Conservation (phyloP, 2,888 invertebrate genomes). For the Drosophila fungiperda region DNA sequence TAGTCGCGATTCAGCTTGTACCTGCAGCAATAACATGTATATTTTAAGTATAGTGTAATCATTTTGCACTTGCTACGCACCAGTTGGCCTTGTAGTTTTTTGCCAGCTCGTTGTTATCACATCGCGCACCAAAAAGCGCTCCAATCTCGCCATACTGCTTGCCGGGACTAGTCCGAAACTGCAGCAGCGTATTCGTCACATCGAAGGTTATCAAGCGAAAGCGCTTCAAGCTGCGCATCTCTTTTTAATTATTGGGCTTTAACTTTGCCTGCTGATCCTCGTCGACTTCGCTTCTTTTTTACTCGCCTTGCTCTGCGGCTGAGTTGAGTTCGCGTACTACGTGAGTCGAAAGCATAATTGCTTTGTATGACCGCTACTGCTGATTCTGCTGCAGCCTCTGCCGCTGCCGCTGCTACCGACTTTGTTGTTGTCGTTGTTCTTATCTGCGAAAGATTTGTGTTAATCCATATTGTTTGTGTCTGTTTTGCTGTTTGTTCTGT, state of each 20-base stretch:
- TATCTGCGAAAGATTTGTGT: constrained; percentile 54
- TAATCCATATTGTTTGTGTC: constrained; percentile 18
- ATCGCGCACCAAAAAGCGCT: constrained; percentile 88
- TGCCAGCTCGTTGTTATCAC: constrained; percentile 87
- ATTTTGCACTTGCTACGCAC: constrained; percentile 71
- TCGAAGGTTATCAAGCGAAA: constrained; percentile 92
- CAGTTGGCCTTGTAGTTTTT: constrained; percentile 89
- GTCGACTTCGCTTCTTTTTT: neutral
- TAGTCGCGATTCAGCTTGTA: constrained; percentile 87
- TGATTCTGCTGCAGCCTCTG: constrained; percentile 16
- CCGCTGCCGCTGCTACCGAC: constrained; percentile 19
- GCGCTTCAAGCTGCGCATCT: constrained; percentile 81
- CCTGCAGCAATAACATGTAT: constrained; percentile 57
- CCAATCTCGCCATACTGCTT: constrained; percentile 91
- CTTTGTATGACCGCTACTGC: constrained; percentile 48
- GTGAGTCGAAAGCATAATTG: constrained; percentile 60
- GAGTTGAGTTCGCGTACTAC: constrained; percentile 63
- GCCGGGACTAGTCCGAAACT: constrained; percentile 89
- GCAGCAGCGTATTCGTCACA: constrained; percentile 93
- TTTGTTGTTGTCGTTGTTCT: constrained; percentile 25
- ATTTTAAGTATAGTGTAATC: neutral
- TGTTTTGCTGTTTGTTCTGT: constrained; percentile 10
- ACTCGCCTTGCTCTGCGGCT: constrained; percentile 27
- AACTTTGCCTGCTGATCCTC: constrained; percentile 14
- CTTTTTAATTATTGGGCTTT: neutral